Percentiles rank a stretch among this genome's conserved stretches.
These are phyloP conservation scores for Ephialtes manifestator DNA, from an alignment of 2,888 invertebrate genomes.

Conservation along the genomic window DNA sequence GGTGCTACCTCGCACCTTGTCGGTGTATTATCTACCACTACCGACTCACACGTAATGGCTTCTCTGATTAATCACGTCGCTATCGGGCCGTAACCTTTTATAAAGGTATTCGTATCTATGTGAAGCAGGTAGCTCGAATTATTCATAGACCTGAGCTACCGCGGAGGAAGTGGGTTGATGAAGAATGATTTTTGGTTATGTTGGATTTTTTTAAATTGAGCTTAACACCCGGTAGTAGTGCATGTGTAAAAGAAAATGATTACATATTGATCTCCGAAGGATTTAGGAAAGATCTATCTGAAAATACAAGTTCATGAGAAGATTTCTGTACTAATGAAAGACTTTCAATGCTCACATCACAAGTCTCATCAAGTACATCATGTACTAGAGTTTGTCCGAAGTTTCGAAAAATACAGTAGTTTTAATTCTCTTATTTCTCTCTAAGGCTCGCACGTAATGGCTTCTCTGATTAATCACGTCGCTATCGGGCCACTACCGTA, in stretches of 20 bases:
- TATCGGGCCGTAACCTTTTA: not conserved
- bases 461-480: constrained; percentile 29
- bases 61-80: constrained; percentile 26
- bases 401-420: too few species aligned
- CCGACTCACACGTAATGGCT: constrained; percentile 26
- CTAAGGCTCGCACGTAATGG: constrained; percentile 30
- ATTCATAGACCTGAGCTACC: not conserved
- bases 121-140: not conserved
- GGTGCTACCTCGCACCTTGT: not conserved
- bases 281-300: too few species aligned
- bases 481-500: not conserved
- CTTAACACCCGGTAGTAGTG: not conserved
- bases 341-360: too few species aligned
- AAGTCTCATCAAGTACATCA: too few species aligned
- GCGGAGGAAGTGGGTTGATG: not conserved
- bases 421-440: too few species aligned
- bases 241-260: too few species aligned
- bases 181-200: not conserved
- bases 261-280: too few species aligned
- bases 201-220: not conserved
- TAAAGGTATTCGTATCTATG: not conserved
- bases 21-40: not conserved
- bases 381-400: too few species aligned
- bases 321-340: too few species aligned
- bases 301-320: too few species aligned